Evolutionary conservation across 2,888 invertebrate species (phyloP), one percentile per base, ranked within the genome.

Genomic region (Melieria crassipennis): DNA sequence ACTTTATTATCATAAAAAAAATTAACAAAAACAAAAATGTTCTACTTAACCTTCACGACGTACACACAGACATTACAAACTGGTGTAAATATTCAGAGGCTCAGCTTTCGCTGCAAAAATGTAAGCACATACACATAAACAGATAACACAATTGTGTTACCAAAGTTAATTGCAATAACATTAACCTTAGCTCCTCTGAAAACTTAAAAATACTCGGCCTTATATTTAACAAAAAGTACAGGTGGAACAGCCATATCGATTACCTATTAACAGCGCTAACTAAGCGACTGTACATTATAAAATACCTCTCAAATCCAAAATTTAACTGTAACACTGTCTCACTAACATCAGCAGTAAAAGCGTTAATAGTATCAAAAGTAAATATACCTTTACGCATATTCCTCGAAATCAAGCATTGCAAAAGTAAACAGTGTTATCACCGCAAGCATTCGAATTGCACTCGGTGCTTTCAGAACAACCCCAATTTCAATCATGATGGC

Each of bases 71-170:
- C 58, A 58, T 58, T 42, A 10, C 7, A 16, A 58, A 58, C 30
- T 58, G 58, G 58, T 58, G 58, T 42, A 58, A 58, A 10, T 30
- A 58, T 42, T 58, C 58, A 16, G 58, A 5, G 10, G 5, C 55
- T 16, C 7, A 55, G 13, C 6, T 55, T 13, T 55, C 55, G 13
- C 55, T 55, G 5, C n/a, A 55, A 55, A 55, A 55, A 10, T 55
- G 55, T 10, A 55, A 55, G 11, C 55, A 55, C 55, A 55, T 55
- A 55, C 4, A 55, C 55, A 55, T 55, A 55, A 3, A 4, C 55
- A 55, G 11, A 7, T 4, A 13, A 16, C 55, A 5, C 7, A 10
- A 16, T 10, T 10, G 13, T 13, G n/a, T 9, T 55, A 9, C 55
- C 16, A 55, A 55, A n/a, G 55, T 55, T 1, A 55, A 1, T 16